These are phyloP conservation scores for Vanessa atalanta DNA, from an alignment of 1,140 invertebrate genomes.

Conservation along the genomic window DNA sequence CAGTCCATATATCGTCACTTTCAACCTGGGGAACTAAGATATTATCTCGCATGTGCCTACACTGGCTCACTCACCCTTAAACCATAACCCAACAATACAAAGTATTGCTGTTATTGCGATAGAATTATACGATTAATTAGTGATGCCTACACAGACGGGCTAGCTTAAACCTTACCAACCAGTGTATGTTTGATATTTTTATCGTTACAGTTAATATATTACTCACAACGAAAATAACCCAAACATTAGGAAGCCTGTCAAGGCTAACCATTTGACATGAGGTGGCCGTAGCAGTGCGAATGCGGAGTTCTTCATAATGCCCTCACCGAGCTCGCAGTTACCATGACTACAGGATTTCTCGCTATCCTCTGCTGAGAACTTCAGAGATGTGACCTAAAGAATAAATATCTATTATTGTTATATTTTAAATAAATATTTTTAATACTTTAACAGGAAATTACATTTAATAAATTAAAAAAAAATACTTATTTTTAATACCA, in stretches of 20 bases:
- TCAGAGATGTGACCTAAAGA: constrained; percentile 56
- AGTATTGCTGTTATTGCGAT: too few species aligned
- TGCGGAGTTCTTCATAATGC: constrained; percentile 22
- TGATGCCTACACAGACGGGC: too few species aligned
- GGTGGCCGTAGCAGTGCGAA: constrained; percentile 55
- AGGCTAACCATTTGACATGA: constrained; percentile 61
- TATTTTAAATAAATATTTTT: background rate
- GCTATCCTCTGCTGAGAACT: constrained; percentile 37
- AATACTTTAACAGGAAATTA: background rate
- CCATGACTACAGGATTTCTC: constrained; percentile 2
- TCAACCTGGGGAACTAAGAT: too few species aligned
- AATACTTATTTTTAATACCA: too few species aligned
- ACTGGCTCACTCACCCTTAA: too few species aligned
- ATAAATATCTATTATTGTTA: constrained; percentile 6
- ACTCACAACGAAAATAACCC: constrained; percentile 69
- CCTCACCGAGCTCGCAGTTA: constrained; percentile 19
- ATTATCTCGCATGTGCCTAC: too few species aligned
- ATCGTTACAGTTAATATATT: background rate
- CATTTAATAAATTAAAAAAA: background rate
- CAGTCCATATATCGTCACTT: too few species aligned
- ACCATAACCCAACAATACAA: too few species aligned
- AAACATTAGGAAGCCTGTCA: constrained; percentile 68
- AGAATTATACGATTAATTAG: too few species aligned
- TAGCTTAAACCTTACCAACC: background rate
- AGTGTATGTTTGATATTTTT: background rate